phyloP scores from a whole-genome alignment of 1,140 invertebrate species.

The Leptopilina clavipes region DNA sequence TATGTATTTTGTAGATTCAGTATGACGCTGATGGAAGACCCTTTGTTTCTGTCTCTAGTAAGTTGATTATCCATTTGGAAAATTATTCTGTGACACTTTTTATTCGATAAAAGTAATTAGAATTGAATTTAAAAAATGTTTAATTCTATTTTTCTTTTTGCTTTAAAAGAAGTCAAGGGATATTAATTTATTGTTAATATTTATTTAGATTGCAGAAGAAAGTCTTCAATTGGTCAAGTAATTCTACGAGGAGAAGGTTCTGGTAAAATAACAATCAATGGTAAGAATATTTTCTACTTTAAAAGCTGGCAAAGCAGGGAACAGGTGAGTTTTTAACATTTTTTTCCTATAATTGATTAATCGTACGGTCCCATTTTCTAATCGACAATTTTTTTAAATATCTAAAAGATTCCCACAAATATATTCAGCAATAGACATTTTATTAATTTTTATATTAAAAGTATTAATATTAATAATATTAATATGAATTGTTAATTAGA shows the following conservation, averaged over 20 bases:
- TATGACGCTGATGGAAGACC: slow-evolving; percentile 36
- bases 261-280: slow-evolving; percentile 90
- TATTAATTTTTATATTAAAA: no score
- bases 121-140: neutral
- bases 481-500: neutral
- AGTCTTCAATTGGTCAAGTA: slow-evolving; percentile 81
- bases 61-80: neutral
- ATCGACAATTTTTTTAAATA: neutral
- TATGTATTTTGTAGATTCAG: slow-evolving; percentile 42
- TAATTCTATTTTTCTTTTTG: no score
- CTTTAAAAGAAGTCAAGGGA: neutral
- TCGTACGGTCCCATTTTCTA: slow-evolving; percentile 12
- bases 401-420: no score
- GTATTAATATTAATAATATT: no score
- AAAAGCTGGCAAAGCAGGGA: slow-evolving; percentile 81
- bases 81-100: neutral
- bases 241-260: slow-evolving; percentile 84
- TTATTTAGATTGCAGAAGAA: slow-evolving; percentile 82
- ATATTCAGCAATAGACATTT: no score
- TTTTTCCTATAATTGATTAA: slow-evolving; percentile 38
- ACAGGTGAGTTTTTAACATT: slow-evolving; percentile 79
- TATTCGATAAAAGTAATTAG: neutral
- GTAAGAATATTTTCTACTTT: slow-evolving; percentile 86
- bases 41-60: slow-evolving; percentile 47
- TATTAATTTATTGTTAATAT: slow-evolving; percentile 38